Conservation (phyloP, 2,113 vertebrate species). For the Forbesichthys agassizii region DNA sequence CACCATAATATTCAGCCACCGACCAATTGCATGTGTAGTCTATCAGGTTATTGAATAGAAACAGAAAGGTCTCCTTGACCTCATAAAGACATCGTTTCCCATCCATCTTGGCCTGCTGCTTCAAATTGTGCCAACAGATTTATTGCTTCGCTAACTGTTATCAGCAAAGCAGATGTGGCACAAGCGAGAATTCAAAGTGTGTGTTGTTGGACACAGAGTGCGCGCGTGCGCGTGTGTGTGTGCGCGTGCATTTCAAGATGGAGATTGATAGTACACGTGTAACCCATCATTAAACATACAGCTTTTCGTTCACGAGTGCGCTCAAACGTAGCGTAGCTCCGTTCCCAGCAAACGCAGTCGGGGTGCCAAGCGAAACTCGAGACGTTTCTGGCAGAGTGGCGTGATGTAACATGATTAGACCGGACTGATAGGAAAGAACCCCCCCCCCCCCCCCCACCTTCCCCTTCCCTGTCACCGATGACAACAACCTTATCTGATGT, state of each 20-base stretch:
- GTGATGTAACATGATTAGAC: conserved; percentile 34
- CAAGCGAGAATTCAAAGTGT: conserved; percentile 23
- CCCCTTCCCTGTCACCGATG: not conserved
- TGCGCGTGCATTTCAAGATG: conserved; percentile 7
- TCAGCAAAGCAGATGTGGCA: conserved; percentile 20
- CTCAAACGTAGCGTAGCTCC: too few relatives aligned
- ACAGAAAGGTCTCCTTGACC: conserved; percentile 16
- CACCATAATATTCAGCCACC: not conserved
- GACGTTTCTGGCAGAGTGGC: conserved; percentile 41
- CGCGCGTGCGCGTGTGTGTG: not conserved
- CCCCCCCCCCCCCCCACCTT: too few relatives aligned
- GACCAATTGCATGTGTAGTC: not conserved
- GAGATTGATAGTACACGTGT: not conserved
- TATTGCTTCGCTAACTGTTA: conserved; percentile 53
- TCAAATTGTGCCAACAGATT: conserved; percentile 15
- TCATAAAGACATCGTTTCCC: conserved; percentile 47
- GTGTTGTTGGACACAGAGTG: not conserved
- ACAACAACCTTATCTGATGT: conserved; percentile 22
- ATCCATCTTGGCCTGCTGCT: conserved; percentile 27
- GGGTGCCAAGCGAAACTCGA: conserved; percentile 34
- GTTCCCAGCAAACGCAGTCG: conserved; percentile 26
- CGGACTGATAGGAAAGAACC: conserved; percentile 31
- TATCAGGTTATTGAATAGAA: conserved; percentile 10
- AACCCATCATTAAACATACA: conserved; percentile 8
- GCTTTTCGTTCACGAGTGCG: conserved; percentile 1